phyloP scores from a whole-genome alignment of 2,888 invertebrate genomes.

The Leucozona laternaria region DNA sequence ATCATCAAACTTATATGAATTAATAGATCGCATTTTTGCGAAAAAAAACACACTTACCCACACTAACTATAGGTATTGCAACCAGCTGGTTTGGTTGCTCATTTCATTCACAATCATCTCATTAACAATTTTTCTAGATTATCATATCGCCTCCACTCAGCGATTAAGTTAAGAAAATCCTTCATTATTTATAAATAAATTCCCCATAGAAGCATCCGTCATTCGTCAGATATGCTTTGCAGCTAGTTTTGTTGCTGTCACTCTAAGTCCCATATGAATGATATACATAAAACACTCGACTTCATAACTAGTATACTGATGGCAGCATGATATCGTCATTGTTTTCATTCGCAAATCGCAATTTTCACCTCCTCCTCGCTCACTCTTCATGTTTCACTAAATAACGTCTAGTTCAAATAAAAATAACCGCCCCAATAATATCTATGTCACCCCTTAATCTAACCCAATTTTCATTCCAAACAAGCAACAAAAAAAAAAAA shows the following conservation, averaged over 20 bases:
- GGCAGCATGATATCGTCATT: slow-evolving; percentile 59
- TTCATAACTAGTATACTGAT: too few species aligned
- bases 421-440: slow-evolving; percentile 44
- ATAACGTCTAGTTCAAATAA: slow-evolving; percentile 4
- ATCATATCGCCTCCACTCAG: slow-evolving; percentile 12
- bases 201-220: slow-evolving; percentile 47
- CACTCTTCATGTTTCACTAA: slow-evolving; percentile 1
- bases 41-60: neutral
- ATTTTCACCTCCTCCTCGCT: neutral
- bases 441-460: slow-evolving; percentile 75
- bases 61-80: neutral
- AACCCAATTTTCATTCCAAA: slow-evolving; percentile 66
- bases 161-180: slow-evolving; percentile 43
- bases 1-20: neutral
- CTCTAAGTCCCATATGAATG: slow-evolving; percentile 21
- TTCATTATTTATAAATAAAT: slow-evolving; percentile 24
- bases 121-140: slow-evolving; percentile 6
- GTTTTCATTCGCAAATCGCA: slow-evolving; percentile 25
- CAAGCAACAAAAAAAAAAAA: slow-evolving; percentile 1
- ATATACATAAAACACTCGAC: slow-evolving; percentile 19
- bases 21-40: neutral
- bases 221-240: slow-evolving; percentile 60
- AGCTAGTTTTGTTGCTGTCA: too few species aligned
- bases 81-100: neutral
- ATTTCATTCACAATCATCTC: neutral